These are phyloP conservation scores for Prionailurus bengalensis DNA, from an alignment of 2,113 vertebrate species.

Conservation along the genomic window DNA sequence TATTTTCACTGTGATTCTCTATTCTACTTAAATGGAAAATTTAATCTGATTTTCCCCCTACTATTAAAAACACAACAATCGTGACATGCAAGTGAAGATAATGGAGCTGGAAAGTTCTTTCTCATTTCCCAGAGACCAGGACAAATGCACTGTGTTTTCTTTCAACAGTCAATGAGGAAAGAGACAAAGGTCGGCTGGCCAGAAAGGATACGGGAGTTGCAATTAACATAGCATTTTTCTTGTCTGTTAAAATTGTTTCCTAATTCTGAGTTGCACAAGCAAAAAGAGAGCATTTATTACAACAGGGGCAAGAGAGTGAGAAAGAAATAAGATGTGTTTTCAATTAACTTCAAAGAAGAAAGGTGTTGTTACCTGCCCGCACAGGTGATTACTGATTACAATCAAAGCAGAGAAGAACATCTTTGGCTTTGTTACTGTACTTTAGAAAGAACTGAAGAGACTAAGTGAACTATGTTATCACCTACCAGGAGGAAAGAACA, in stretches of 20 bases:
- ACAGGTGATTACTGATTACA: not conserved
- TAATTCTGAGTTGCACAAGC: not conserved
- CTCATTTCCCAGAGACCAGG: not conserved
- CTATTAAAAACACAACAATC: constrained; percentile 53
- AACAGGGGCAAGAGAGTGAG: not conserved
- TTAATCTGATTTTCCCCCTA: constrained; percentile 3
- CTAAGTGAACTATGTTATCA: not conserved
- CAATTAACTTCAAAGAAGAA: constrained; percentile 8
- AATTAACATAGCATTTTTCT: not conserved
- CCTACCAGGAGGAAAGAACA: not conserved
- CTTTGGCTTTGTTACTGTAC: not conserved
- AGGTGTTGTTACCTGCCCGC: not conserved
- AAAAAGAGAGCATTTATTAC: constrained; percentile 15
- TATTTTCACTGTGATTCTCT: not conserved
- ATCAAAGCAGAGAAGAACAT: not conserved
- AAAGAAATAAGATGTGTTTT: not conserved
- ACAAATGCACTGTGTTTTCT: constrained; percentile 27
- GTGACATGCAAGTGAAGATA: constrained; percentile 42
- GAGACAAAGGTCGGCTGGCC: not conserved
- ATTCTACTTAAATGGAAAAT: not conserved
- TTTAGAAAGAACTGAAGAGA: not conserved
- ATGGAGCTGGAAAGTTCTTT: constrained; percentile 41
- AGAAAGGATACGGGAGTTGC: not conserved
- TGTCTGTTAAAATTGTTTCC: constrained; percentile 34
- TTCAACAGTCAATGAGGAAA: not conserved